A percentile compares a stretch with the other conserved stretches of the same genome.
Conservation (phyloP, 2,113 vertebrate species). For the Myocastor coypus region DNA sequence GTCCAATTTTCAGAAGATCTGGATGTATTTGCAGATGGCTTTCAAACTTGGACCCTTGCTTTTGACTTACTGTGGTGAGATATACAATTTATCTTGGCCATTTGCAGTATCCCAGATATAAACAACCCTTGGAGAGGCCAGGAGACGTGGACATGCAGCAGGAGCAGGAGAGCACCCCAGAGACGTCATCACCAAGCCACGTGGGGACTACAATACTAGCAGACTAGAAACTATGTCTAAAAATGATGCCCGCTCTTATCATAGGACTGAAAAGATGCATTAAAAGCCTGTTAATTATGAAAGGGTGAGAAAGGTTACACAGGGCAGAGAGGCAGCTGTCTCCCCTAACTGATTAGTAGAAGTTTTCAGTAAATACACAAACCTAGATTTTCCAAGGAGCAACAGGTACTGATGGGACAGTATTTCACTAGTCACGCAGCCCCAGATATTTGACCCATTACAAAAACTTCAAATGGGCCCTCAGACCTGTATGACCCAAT, state of each 20-base stretch:
- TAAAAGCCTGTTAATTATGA: neutral
- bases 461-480: neutral
- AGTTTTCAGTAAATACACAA: neutral
- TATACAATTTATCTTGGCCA: neutral
- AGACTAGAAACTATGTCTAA: neutral
- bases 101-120: neutral
- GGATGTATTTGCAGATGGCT: neutral
- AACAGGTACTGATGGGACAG: neutral
- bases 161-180: neutral
- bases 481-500: neutral
- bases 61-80: neutral
- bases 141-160: neutral
- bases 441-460: neutral
- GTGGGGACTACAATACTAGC: neutral
- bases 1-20: neutral
- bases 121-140: neutral
- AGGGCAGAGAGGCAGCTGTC: neutral
- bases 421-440: neutral
- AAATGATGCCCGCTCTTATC: neutral
- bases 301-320: neutral
- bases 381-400: neutral
- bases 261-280: neutral
- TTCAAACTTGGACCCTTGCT: neutral
- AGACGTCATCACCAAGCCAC: neutral
- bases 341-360: neutral